These are phyloP conservation scores for Mionectes macconnelli DNA, from an alignment of 2,113 vertebrate genomes.

Conservation along the genomic window DNA sequence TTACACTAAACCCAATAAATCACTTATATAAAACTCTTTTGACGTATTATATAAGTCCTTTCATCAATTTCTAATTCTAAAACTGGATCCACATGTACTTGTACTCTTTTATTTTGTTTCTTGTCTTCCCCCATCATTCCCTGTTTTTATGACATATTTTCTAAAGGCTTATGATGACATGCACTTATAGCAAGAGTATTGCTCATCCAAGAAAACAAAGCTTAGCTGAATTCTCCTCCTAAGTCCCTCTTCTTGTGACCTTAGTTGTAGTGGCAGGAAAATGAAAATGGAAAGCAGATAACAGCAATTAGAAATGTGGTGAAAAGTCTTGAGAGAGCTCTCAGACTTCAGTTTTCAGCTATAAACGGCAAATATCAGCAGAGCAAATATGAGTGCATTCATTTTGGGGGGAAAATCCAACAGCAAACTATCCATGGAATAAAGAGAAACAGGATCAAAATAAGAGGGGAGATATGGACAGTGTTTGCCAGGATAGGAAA, in stretches of 20 bases:
- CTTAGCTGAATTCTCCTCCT: neutral
- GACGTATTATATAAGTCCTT: neutral
- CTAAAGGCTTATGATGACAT: neutral
- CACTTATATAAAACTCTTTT: neutral
- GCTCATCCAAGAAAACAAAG: neutral
- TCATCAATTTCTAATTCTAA: neutral
- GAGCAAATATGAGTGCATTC: neutral
- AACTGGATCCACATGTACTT: neutral
- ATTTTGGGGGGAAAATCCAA: neutral
- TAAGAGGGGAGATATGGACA: accelerated
- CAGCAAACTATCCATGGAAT: neutral
- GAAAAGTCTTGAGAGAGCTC: neutral
- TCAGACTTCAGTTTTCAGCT: neutral
- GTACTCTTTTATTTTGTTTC: neutral
- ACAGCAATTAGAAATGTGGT: neutral
- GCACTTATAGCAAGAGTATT: neutral
- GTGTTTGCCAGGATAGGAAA: neutral
- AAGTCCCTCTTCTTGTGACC: neutral
- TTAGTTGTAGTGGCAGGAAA: neutral
- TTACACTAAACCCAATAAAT: neutral
- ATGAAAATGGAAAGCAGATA: neutral
- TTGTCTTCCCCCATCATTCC: neutral
- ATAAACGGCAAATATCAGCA: neutral
- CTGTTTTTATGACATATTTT: neutral
- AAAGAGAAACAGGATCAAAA: neutral